phyloP scores from a whole-genome alignment of 2,888 invertebrate species.

The Heteromyza rotundicornis region DNA sequence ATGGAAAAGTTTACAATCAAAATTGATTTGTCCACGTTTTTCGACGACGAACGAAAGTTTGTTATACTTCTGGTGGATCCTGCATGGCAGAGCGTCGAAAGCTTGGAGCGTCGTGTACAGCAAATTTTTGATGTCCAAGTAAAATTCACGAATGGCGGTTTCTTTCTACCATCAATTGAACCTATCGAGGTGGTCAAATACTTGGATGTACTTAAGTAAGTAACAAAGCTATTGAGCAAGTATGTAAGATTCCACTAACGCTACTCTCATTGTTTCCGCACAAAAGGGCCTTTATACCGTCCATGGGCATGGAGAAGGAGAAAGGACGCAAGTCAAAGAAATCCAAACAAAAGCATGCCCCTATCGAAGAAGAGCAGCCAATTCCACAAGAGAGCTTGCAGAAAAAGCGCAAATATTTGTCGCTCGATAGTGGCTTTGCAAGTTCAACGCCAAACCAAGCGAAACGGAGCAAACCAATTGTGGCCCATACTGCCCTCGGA shows the following conservation, averaged over 20 bases:
- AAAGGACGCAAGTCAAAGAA: not conserved
- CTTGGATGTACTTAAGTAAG: not conserved
- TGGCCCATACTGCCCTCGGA: too few relatives aligned
- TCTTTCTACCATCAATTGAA: not conserved
- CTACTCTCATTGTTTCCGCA: not conserved
- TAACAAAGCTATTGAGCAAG: not conserved
- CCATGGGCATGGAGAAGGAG: not conserved
- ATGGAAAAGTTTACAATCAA: not conserved
- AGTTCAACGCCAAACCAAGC: not conserved
- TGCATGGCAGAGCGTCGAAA: not conserved
- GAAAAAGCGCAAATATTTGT: not conserved
- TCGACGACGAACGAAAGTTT: not conserved
- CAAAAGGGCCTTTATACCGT: not conserved
- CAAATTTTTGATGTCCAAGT: not conserved
- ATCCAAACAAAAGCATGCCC: not conserved
- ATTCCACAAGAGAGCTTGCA: not conserved
- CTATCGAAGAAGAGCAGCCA: not conserved
- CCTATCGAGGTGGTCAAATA: not conserved
- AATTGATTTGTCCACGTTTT: not conserved
- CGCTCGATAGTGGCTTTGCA: too few relatives aligned
- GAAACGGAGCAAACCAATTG: too few relatives aligned
- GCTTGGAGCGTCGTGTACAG: not conserved
- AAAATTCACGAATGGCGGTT: not conserved
- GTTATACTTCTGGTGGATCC: not conserved
- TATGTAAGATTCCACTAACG: not conserved